A percentile compares a stretch with the other conserved stretches of the same genome.
Evolutionary conservation across 2,113 vertebrate species (phyloP).

Genomic region (Myanophis thanlyinensis): DNA sequence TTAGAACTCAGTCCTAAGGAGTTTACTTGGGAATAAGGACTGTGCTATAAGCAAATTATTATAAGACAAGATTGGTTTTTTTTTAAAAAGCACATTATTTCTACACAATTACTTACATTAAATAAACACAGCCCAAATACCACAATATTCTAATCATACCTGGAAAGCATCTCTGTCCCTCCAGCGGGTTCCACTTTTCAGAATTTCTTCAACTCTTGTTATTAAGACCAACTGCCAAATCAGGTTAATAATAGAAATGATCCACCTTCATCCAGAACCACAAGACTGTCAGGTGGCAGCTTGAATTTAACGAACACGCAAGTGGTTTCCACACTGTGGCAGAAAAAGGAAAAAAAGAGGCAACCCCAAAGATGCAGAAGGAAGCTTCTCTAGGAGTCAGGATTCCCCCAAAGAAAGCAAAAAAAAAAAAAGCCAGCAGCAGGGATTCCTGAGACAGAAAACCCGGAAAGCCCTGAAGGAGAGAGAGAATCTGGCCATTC

Average conservation of each 20-base stretch:
- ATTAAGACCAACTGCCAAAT: constrained; percentile 71
- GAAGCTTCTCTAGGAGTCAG: constrained; percentile 53
- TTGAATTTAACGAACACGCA: constrained; percentile 76
- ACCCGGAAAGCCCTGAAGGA: constrained; percentile 10
- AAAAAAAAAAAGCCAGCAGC: background rate
- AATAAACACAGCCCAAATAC: constrained; percentile 1
- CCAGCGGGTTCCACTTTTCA: constrained; percentile 69
- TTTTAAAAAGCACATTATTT: background rate
- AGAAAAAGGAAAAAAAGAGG: constrained; percentile 45
- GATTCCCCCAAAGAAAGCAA: background rate
- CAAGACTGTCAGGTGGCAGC: constrained; percentile 93
- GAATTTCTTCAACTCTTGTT: constrained; percentile 70
- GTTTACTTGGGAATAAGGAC: background rate
- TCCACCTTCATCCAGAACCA: constrained; percentile 91
- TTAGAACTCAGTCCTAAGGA: background rate
- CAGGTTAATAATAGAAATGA: constrained; percentile 91
- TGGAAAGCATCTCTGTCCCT: constrained; percentile 77
- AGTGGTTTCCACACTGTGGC: constrained; percentile 69
- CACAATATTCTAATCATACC: constrained; percentile 61
- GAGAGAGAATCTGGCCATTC: constrained; percentile 16
- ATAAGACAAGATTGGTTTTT: background rate
- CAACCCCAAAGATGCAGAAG: background rate
- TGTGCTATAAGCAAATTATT: background rate
- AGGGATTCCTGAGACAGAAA: constrained; percentile 41
- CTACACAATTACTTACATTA: background rate